Base-by-base conservation (phyloP, 2,888 invertebrate genomes). In the Drosophila tanythrix region DNA sequence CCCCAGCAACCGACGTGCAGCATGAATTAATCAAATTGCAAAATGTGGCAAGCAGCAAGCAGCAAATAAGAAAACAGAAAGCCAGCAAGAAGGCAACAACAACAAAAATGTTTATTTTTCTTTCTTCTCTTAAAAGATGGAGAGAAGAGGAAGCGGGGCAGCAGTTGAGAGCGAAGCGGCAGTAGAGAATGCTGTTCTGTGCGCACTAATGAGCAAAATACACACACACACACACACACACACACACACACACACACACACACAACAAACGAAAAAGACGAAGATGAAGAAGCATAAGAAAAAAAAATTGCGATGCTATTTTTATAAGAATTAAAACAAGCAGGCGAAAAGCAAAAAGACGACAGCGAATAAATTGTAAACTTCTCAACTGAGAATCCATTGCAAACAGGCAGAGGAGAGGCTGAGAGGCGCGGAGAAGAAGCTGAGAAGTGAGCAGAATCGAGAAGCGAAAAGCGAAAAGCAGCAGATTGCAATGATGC, bases 11-110 rank as follows among this genome's bases (percentile, higher is more conserved):
- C 15, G 29, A 38, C 38, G 77, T 81, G 81, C 75, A 84, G 70
- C 88, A 78, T 72, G 80, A 89, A 86, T 86, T 86, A 86, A 86
- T 89, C 85, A 86, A 84, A 89, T 88, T 82, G 83, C 77, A 71
- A 78, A 86, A 60, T 83, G 82, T 74, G 72, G 72, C 74, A 70
- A 66, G 53, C 57, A 43, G 50, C 33, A 50, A 29, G 60, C 33
- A n/a, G 27, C 51, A 48, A n/a, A 38, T 52, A 25, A 18, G 29
- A 52, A 52, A 64, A 36, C n/a, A 52, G 52, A 40, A 38, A 21
- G 53, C n/a, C 21, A 13, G 15, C 25, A 8, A 43, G 27, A 52
- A 46, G 60, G 25, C 48, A 52, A 56, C 29, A 36, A 67, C 36
- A 70, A 65, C 62, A 72, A 43, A 21, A 13, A 2, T 21, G 43